phyloP scores from a whole-genome alignment of 2,888 invertebrate genomes.

The Ectropis crepuscularia region DNA sequence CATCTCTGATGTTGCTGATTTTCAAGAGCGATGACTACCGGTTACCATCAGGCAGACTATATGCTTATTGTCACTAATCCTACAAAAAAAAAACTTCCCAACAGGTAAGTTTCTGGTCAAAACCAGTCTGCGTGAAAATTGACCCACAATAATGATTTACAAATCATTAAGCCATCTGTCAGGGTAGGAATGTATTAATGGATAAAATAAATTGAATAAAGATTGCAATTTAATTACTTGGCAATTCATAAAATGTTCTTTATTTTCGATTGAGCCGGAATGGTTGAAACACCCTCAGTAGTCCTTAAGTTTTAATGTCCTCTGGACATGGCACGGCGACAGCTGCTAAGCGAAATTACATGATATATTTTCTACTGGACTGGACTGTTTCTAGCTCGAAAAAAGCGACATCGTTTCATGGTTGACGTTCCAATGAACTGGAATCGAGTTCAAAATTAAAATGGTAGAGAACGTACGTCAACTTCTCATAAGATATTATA shows the following conservation, averaged over 20 bases:
- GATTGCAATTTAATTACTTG: conserved; percentile 52
- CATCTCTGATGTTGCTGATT: too few relatives aligned
- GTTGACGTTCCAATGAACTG: too few relatives aligned
- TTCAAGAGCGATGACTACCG: too few relatives aligned
- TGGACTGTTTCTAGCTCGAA: too few relatives aligned
- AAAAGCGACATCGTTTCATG: too few relatives aligned
- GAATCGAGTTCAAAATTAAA: too few relatives aligned
- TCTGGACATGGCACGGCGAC: conserved; percentile 54
- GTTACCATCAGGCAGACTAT: too few relatives aligned
- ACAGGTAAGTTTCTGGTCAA: too few relatives aligned
- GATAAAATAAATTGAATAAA: conserved; percentile 28
- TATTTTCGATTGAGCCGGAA: conserved; percentile 36
- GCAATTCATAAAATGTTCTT: conserved; percentile 40
- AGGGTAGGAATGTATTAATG: conserved; percentile 1
- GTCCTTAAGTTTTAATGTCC: conserved; percentile 53
- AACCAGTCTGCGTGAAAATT: neutral
- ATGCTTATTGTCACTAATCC: too few relatives aligned
- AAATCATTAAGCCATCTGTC: conserved; percentile 13
- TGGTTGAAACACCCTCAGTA: conserved; percentile 35
- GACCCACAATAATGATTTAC: neutral
- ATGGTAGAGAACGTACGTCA: too few relatives aligned
- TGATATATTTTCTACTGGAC: neutral
- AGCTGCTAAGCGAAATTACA: conserved; percentile 26
- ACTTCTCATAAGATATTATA: too few relatives aligned
- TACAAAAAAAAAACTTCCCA: too few relatives aligned